Base-by-base conservation (phyloP, 2,797 vertebrate species). In the Scarus forsteni region DNA sequence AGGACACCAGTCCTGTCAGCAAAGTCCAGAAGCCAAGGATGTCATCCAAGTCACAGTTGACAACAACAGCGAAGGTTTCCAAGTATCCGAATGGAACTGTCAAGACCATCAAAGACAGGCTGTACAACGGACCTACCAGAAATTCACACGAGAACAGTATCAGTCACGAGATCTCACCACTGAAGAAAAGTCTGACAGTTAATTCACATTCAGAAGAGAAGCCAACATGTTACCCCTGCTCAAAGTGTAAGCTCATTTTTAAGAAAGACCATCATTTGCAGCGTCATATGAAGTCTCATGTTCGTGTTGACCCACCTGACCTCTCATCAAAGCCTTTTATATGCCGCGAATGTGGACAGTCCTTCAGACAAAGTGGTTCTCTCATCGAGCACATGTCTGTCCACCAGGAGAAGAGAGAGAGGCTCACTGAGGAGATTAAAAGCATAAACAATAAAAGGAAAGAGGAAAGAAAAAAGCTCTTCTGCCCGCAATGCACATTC, bases 401-500 rank as follows among this genome's bases (percentile, higher is more conserved):
- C 87, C 98, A 99, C 88, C 94, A 96, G 73, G 95, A 96, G 72
- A 96, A 96, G 81, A 94, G 93, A 67, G 92, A 95, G 69, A 96
- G 95, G 85, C 85, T 96, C 76, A 94, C 94, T 80, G 95, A 97
- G 76, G 96, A 96, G 81, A 95, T 96, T 70, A 96, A 96, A 70
- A 94, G 93, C 60, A 74, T 93, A 63, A 95, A 95, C 81, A 95
- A 97, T 68, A 94, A 95, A 77, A 96, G 96, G 78, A 96, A 97
- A 92, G 95, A 96, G 84, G 96, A 95, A 70, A 94, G 95, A 91
- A 96, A 92, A 38, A 95, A 95, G 27, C 93, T 98, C 60, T 97
- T 96, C 57, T 99, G 98, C 84, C 98, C 98, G 15, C 98, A 99
- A 88, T 99, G 98, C 90, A 90, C 96, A 12, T 99, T 98, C 91